These are phyloP conservation scores for Hypothenemus hampei DNA, from an alignment of 1,140 invertebrate species.

Conservation along the genomic window DNA sequence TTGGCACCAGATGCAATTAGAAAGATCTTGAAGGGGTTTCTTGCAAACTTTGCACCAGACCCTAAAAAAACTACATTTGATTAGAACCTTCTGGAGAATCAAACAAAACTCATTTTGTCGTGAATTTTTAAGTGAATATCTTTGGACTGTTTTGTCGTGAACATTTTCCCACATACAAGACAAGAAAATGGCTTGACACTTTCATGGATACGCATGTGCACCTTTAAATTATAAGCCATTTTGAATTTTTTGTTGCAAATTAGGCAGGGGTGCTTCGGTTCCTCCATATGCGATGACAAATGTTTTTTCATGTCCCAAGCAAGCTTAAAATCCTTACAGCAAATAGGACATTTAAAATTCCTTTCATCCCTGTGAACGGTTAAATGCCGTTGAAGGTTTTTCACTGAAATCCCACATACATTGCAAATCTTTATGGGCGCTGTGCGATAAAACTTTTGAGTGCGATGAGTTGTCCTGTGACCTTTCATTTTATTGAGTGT, in stretches of 20 bases:
- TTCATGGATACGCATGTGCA: constrained; percentile 62
- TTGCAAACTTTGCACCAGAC: too few species aligned
- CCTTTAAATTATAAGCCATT: constrained; percentile 26
- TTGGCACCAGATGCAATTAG: too few species aligned
- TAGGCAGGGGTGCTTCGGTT: constrained; percentile 28
- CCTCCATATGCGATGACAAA: constrained; percentile 24
- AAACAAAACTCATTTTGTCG: constrained; percentile 6
- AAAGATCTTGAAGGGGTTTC: too few species aligned
- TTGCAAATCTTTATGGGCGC: constrained; percentile 17
- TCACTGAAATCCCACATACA: constrained; percentile 20
- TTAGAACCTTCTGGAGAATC: too few species aligned
- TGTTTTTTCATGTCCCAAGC: constrained; percentile 27
- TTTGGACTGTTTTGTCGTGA: constrained; percentile 28
- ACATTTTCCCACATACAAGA: constrained; percentile 58
- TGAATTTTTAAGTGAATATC: constrained; percentile 28
- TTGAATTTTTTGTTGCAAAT: constrained; percentile 31
- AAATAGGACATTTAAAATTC: constrained; percentile 18
- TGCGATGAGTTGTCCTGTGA: constrained; percentile 4
- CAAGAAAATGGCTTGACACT: constrained; percentile 69
- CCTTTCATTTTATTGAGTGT: constrained; percentile 6
- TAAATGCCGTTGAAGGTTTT: constrained; percentile 16
- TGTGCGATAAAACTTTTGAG: constrained; percentile 3
- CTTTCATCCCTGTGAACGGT: constrained; percentile 14
- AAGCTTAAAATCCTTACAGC: constrained; percentile 21
- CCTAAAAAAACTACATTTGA: not conserved